Conservation (phyloP, 2,888 invertebrate genomes). For the Scaptodrosophila latifasciaeformis region DNA sequence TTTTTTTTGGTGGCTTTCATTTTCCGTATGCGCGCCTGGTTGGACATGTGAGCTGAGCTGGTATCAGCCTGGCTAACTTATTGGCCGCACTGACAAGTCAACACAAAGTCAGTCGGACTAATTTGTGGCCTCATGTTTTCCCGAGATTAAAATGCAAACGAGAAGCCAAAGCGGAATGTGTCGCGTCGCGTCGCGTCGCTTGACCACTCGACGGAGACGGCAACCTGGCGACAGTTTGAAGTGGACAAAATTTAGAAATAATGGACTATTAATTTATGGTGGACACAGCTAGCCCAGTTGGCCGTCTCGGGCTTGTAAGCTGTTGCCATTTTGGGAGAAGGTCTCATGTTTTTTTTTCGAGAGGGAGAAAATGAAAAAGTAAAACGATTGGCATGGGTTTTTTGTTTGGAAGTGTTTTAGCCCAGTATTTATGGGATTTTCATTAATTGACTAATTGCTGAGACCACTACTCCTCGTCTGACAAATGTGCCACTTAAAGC, state of each 20-base stretch:
- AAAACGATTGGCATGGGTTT: slow-evolving; percentile 19
- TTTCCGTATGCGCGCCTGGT: slow-evolving; percentile 34
- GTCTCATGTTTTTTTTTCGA: slow-evolving; percentile 21
- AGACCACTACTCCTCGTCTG: slow-evolving; percentile 6
- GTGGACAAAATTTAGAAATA: slow-evolving; percentile 66
- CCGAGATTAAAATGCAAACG: slow-evolving; percentile 66
- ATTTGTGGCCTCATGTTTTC: slow-evolving; percentile 47
- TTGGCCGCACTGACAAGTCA: slow-evolving; percentile 64
- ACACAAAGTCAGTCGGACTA: slow-evolving; percentile 55
- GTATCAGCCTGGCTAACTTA: slow-evolving; percentile 46
- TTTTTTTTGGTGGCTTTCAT: slow-evolving; percentile 38
- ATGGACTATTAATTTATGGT: slow-evolving; percentile 66
- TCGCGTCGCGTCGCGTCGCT: slow-evolving; percentile 28
- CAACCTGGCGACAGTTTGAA: slow-evolving; percentile 61
- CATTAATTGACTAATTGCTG: slow-evolving; percentile 63
- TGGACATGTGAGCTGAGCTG: background rate
- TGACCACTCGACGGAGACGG: slow-evolving; percentile 4
- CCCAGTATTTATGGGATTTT: slow-evolving; percentile 60
- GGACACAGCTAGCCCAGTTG: too few relatives aligned
- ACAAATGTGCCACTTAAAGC: slow-evolving; percentile 51
- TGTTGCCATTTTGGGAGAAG: slow-evolving; percentile 49
- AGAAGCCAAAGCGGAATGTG: slow-evolving; percentile 34
- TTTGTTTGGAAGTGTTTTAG: slow-evolving; percentile 31
- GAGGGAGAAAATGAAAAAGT: slow-evolving; percentile 5
- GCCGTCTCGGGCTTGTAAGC: background rate